Evolutionary conservation across 2,888 invertebrate species (phyloP), one percentile per base, ranked within the genome.

Genomic region (Mactromeris polynyma): DNA sequence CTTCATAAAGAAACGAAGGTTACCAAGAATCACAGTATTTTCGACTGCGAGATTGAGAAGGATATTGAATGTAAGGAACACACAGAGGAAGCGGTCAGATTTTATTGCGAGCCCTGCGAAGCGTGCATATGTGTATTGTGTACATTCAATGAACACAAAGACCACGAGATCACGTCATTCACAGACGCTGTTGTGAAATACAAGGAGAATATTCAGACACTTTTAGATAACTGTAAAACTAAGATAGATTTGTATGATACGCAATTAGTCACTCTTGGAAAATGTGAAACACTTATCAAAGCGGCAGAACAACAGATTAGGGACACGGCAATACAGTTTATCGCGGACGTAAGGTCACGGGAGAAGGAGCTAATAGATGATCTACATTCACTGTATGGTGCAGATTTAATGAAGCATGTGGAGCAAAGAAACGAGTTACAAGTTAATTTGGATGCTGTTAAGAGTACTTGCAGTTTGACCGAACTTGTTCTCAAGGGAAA

Each of bases 51-150:
- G 90, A 97, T 96, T 73, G 97, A 97, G 93, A 96, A 97, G 90
- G 96, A 97, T 91, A 96, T 97, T 46, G 96, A 96, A 85, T 97
- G 97, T 93, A 96, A 96, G 88, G 96, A 96, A 82, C 97, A 97
- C 90, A 94, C 95, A 84, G 96, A 96, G 33, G 96, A 96, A 91
- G 96, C 96, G n/a, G 96, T 96, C 17, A 90, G 97, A 26, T 97
- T 97, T 93, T 97, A 96, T 93, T 97, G 97, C 88, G 97, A 97
- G 93, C 96, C 96, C 0, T 97, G 97, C 90, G 96, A 96, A 89
- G 93, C 96, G 7, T 97, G 97, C 91, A 96, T 97, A 87, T 97
- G 97, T 93, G 96, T 97, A 36, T 94, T 97, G 80, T 97, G 97
- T 90, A 97, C 97, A 7, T 97, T 97, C 93, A 96, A 96, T 89